These are phyloP conservation scores for Boloria selene DNA, from an alignment of 2,888 invertebrate species.

Conservation along the genomic window DNA sequence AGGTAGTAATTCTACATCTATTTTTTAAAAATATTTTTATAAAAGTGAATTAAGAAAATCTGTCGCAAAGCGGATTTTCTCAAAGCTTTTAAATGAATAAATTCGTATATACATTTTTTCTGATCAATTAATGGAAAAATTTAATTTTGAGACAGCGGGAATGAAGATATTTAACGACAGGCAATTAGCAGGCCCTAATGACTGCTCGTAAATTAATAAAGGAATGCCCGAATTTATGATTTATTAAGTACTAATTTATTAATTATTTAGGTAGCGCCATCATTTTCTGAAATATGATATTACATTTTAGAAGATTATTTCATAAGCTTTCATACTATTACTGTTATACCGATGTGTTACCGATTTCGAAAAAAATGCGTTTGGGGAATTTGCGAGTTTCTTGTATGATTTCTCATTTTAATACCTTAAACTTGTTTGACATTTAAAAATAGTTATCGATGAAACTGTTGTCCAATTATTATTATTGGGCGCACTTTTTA, in stretches of 20 bases:
- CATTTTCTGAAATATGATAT: conserved; percentile 30
- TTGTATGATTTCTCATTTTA: too few species aligned
- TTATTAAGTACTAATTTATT: conserved; percentile 51
- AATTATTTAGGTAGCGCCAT: conserved; percentile 36
- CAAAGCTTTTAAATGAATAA: conserved; percentile 4
- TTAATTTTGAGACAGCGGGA: conserved; percentile 22
- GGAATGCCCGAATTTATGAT: conserved; percentile 51
- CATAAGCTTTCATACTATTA: neutral
- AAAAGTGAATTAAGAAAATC: conserved; percentile 4
- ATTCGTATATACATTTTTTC: neutral
- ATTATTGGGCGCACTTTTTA: too few species aligned
- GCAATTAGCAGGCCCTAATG: conserved; percentile 66
- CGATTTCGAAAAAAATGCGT: too few species aligned
- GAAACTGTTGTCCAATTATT: too few species aligned
- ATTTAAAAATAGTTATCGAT: too few species aligned
- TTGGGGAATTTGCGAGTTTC: too few species aligned
- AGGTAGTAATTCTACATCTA: too few species aligned
- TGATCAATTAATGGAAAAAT: conserved; percentile 26
- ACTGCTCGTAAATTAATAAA: conserved; percentile 55
- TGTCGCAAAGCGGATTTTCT: neutral
- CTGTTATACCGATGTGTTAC: too few species aligned
- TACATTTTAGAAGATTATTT: neutral
- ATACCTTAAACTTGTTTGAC: too few species aligned
- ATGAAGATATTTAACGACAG: conserved; percentile 51
- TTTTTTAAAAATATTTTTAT: neutral